These are phyloP conservation scores for Proctacanthus coquilletti DNA, from an alignment of 1,140 invertebrate genomes.

Conservation along the genomic window DNA sequence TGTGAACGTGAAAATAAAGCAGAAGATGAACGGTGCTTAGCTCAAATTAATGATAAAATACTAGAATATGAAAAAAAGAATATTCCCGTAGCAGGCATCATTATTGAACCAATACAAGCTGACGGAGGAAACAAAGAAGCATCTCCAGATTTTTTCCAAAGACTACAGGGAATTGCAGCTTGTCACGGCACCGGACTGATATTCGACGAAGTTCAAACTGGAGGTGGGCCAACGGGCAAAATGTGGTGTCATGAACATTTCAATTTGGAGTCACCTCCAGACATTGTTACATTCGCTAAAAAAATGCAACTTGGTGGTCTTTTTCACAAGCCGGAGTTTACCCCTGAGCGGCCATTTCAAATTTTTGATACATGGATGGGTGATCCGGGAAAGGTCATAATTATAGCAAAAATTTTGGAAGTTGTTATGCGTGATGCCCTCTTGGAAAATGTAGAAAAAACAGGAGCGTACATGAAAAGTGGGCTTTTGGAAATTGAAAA, in stretches of 20 bases:
- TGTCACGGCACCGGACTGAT: conserved; percentile 60
- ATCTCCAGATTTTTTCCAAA: conserved; percentile 81
- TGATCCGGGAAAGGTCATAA: conserved; percentile 84
- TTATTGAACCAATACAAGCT: conserved; percentile 92
- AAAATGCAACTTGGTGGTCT: conserved; percentile 95
- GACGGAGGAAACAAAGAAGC: conserved; percentile 96
- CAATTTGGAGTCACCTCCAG: conserved; percentile 67
- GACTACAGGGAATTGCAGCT: conserved; percentile 67
- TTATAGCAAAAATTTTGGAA: conserved; percentile 73
- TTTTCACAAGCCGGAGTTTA: conserved; percentile 60
- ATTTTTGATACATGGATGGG: conserved; percentile 99
- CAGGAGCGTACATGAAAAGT: conserved; percentile 63
- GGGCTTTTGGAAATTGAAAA: conserved; percentile 55
- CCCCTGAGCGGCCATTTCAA: conserved; percentile 65
- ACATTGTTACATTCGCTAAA: conserved; percentile 95
- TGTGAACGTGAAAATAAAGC: conserved; percentile 58
- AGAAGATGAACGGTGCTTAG: conserved; percentile 58
- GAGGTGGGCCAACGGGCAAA: conserved; percentile 88
- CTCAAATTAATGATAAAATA: conserved; percentile 62
- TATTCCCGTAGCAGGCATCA: conserved; percentile 79
- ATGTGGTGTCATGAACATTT: conserved; percentile 98
- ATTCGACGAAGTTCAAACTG: conserved; percentile 96
- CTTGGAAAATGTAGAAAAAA: conserved; percentile 52
- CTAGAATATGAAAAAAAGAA: conserved; percentile 57
- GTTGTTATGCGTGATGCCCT: conserved; percentile 76